Evolutionary conservation across 2,113 vertebrate species (phyloP), one percentile per base, ranked within the genome.

Genomic region (Vimba vimba): DNA sequence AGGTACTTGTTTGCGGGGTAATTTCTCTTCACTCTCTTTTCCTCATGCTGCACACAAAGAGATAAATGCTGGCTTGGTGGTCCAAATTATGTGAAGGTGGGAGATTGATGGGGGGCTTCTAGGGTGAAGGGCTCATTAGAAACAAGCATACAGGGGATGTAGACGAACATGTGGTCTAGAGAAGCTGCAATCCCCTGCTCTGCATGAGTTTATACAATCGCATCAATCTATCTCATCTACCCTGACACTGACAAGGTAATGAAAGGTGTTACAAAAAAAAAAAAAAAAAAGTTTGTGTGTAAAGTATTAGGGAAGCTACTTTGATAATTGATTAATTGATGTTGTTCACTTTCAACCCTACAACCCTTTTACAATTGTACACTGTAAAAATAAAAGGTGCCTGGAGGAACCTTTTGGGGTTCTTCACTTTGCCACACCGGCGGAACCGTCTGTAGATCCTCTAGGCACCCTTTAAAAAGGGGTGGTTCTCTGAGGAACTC

Each of bases 41-140:
- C 73, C 50, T 78, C 50, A 33, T 57, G 50, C 75, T 0, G 50
- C 75, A 57, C 75, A 57, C 50, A 33, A 33, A 79, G 85, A 89
- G 91, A 92, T 91, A 87, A 89, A 93, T 91, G 87, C 88, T 82
- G 74, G 89, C 89, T 91, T 87, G 17, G 89, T 89, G 87, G 84
- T 91, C 88, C 92, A 90, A 93, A 93, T 93, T 93, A 93, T 23
- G 0, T 6, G 82, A 71, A 92, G 87, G 89, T 86, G 57, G 89
- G 86, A 86, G 89, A 92, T 50, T 88, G 91, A 91, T 91, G 91
- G 90, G 36, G 86, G 68, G 39, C 84, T 79, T 85, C 88, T 87
- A 84, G 77, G 55, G 86, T 79, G 83, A 64, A 88, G 5, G 68
- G 83, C 90, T 92, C 90, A 91, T 93, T 92, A 57, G 50, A 78